A percentile compares a stretch with the other conserved stretches of the same genome.
Conservation (phyloP, 35 echinoderm and acorn worm species). For the Acanthaster planci region DNA sequence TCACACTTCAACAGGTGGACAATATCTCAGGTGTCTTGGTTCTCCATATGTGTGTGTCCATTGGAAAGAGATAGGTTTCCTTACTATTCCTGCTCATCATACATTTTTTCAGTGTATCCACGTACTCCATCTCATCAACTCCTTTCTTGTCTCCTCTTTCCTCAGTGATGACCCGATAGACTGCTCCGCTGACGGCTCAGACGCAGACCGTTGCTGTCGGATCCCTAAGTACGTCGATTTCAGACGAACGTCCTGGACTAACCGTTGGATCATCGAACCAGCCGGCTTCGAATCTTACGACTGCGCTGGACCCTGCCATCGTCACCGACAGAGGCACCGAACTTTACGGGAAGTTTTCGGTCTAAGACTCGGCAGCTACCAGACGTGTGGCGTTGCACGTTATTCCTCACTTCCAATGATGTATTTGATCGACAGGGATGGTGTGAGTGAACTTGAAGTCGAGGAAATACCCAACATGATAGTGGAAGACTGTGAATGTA, state of each 20-base stretch:
- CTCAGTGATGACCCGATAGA: constrained; percentile 72
- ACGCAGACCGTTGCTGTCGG: constrained; percentile 73
- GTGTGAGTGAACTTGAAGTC: constrained; percentile 70
- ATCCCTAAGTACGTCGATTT: constrained; percentile 76
- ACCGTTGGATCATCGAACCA: constrained; percentile 97
- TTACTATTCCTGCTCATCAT: too few species aligned
- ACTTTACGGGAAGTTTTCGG: constrained; percentile 48
- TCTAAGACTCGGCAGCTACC: constrained; percentile 25
- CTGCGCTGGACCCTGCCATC: constrained; percentile 76
- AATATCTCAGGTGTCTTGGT: too few species aligned
- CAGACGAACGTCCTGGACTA: constrained; percentile 70
- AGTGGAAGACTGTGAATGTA: constrained; percentile 84
- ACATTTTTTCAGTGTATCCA: too few species aligned
- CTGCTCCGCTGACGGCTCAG: constrained; percentile 55
- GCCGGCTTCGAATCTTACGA: constrained; percentile 89
- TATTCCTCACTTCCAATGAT: constrained; percentile 86
- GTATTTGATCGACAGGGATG: constrained; percentile 80
- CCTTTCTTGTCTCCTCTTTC: constrained; percentile 36
- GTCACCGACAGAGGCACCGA: not conserved
- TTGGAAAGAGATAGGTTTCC: too few species aligned
- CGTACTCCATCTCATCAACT: not conserved
- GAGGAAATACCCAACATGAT: constrained; percentile 95
- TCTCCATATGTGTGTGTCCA: too few species aligned
- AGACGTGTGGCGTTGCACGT: constrained; percentile 62
- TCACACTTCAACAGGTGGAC: too few species aligned